Evolutionary conservation across 2,113 vertebrate genomes (phyloP), one percentile per base, ranked within the genome.

Genomic region (Heterochromis multidens): DNA sequence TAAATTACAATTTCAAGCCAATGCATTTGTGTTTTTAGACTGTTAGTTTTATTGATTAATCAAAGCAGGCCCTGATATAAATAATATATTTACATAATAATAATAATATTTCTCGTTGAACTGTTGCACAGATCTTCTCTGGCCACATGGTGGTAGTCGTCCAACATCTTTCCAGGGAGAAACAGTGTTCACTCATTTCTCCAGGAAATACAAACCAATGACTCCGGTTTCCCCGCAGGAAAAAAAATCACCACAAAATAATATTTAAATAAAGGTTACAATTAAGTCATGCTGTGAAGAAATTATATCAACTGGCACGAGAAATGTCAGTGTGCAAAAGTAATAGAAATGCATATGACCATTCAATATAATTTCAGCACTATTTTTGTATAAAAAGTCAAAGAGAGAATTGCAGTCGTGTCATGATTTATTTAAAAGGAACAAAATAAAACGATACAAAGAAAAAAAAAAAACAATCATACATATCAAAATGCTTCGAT

Each of bases 401-500:
- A 17, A 86, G 72, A 77, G 59, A 84, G 76, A 59, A 80, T 19
- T 94, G 88, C 91, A 91, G 77, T 89, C 81, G 78, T 92, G 91
- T 91, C 91, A 89, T 88, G 65, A 85, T 95, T 95, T 94, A 94
- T 94, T 95, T 87, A 35, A 92, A 93, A 89, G 65, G 88, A 95
- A 86, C 78, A 85, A 91, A 94, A 93, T 88, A 84, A 91, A 91
- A 90, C 61, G 16, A 88, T 92, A 94, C 92, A 94, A 91, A 91
- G 70, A 63, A 79, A 92, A 74, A 90, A 90, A 78, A 77, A 77
- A 90, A 90, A 81, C 58, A 92, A n/a, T 80, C 57, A 86, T 84
- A 91, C 89, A 89, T 84, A 87, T 95, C 97, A 98, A 94, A 98
- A 98, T 80, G 97, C 97, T 95, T 98, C 97, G 91, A 98, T 98